Conservation (phyloP, 2,888 invertebrate species). For the Acanthococcus lagerstroemiae region DNA sequence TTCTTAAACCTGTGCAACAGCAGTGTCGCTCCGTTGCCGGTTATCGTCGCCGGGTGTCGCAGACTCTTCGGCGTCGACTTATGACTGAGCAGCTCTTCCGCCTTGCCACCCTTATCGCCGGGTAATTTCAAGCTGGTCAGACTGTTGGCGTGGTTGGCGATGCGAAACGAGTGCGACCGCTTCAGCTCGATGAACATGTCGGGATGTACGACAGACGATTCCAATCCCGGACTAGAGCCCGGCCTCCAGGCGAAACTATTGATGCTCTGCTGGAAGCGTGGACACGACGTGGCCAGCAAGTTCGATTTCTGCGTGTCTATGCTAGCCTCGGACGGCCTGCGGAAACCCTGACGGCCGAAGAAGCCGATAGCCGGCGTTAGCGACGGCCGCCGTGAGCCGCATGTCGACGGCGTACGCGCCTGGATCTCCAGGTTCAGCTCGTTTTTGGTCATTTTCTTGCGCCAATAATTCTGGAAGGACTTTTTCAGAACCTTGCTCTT, state of each 20-base stretch:
- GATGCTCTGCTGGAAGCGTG: conserved; percentile 25
- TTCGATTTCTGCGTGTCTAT: conserved; percentile 34
- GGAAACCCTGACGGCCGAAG: conserved; percentile 32
- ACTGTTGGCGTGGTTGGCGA: conserved; percentile 5
- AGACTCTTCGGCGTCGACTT: background rate
- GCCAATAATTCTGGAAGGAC: conserved; percentile 64
- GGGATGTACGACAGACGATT: conserved; percentile 37
- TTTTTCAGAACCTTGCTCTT: conserved; percentile 60
- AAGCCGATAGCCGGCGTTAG: conserved; percentile 47
- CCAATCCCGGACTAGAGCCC: conserved; percentile 42
- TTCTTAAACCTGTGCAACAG: conserved; percentile 32
- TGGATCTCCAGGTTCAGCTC: conserved; percentile 68
- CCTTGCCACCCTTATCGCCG: background rate
- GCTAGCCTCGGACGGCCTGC: conserved; percentile 38
- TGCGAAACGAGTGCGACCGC: conserved; percentile 12
- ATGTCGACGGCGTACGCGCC: conserved; percentile 66
- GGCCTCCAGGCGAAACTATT: conserved; percentile 46
- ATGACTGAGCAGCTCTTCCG: background rate
- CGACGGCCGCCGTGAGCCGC: conserved; percentile 63
- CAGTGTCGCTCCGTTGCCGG: conserved; percentile 31
- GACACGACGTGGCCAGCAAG: conserved; percentile 26
- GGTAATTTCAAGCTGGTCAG: conserved; percentile 4
- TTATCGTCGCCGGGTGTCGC: background rate
- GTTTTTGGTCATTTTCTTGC: conserved; percentile 66
- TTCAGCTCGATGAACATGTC: conserved; percentile 18